Evolutionary conservation across 2,888 invertebrate species (phyloP).

Genomic region (Caenorhabditis uteleia): DNA sequence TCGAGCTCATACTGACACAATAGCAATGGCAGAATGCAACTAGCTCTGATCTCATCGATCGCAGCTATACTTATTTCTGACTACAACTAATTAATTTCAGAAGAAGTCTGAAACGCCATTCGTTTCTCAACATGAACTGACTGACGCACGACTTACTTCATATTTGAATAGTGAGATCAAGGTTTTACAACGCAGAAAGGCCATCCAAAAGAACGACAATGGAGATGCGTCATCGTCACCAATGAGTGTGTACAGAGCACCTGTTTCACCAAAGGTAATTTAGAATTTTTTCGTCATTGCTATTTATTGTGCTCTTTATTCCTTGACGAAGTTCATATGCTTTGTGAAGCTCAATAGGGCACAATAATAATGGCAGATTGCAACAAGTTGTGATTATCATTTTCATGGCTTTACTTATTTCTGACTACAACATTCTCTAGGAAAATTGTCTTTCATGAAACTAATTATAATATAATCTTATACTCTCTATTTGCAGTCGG

Average conservation of each 20-base stretch:
- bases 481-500: conserved; percentile 66
- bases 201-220: too few relatives aligned
- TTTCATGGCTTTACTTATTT: conserved; percentile 20
- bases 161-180: too few relatives aligned
- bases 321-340: conserved; percentile 7
- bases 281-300: too few relatives aligned
- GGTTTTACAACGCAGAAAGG: too few relatives aligned
- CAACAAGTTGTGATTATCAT: conserved; percentile 10
- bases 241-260: too few relatives aligned
- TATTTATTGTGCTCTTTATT: conserved; percentile 21
- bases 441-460: conserved; percentile 2
- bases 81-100: conserved; percentile 5
- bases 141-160: too few relatives aligned
- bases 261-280: too few relatives aligned
- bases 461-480: too few relatives aligned
- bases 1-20: conserved; percentile 27
- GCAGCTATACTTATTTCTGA: conserved; percentile 19
- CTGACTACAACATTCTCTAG: conserved; percentile 6
- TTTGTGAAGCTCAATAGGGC: conserved; percentile 20
- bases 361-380: conserved; percentile 26
- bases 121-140: too few relatives aligned
- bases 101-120: neutral
- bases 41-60: neutral
- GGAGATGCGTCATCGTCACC: too few relatives aligned
- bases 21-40: conserved; percentile 21